Percentiles rank a stretch among this genome's conserved stretches.
Evolutionary conservation across 2,888 invertebrate genomes (phyloP).

Genomic region (Synanthedon andrenaeformis): DNA sequence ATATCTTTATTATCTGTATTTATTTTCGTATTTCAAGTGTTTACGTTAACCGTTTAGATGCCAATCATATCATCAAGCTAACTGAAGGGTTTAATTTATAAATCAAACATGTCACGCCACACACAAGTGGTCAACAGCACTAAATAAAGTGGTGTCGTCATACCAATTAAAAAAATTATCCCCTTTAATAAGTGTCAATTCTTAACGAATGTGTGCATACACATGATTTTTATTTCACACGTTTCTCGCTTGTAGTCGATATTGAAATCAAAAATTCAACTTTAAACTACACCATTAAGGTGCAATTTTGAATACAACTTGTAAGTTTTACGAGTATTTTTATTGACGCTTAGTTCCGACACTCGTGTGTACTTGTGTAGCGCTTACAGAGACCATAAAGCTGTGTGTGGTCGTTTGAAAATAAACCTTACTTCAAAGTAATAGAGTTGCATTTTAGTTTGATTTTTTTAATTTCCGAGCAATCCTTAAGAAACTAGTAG

Average conservation of each 20-base stretch:
- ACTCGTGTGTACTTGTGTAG: slow-evolving; percentile 53
- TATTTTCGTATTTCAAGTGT: neutral
- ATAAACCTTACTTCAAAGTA: slow-evolving; percentile 19
- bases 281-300: slow-evolving; percentile 24
- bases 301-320: slow-evolving; percentile 23
- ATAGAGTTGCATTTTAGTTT: slow-evolving; percentile 19
- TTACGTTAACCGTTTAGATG: slow-evolving; percentile 7
- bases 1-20: too few species aligned
- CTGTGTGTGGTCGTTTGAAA: slow-evolving; percentile 15
- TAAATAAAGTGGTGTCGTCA: slow-evolving; percentile 66
- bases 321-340: slow-evolving; percentile 58
- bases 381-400: slow-evolving; percentile 43
- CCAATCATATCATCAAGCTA: slow-evolving; percentile 19
- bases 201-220: slow-evolving; percentile 69
- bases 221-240: slow-evolving; percentile 69
- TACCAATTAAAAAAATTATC: slow-evolving; percentile 69
- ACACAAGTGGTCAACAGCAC: slow-evolving; percentile 40
- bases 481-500: neutral
- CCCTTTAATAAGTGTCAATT: slow-evolving; percentile 70
- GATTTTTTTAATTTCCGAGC: slow-evolving; percentile 12
- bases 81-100: slow-evolving; percentile 38
- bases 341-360: slow-evolving; percentile 67
- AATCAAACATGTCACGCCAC: slow-evolving; percentile 48
- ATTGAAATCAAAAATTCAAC: slow-evolving; percentile 18
- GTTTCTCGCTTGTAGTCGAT: slow-evolving; percentile 43